These are phyloP conservation scores for Pionites leucogaster DNA, from an alignment of 2,113 vertebrate species.

Conservation along the genomic window DNA sequence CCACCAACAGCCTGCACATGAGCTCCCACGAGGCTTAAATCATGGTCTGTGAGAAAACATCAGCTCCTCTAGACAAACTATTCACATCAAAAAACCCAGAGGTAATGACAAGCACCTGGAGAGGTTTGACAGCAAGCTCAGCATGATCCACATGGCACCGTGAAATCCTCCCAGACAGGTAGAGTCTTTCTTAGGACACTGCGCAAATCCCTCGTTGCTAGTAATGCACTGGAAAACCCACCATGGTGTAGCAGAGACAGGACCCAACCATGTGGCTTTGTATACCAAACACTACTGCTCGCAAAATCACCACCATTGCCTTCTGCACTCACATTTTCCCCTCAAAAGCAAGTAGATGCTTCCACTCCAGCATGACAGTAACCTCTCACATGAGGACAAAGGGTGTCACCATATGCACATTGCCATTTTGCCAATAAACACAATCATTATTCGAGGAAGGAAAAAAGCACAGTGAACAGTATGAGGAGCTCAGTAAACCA, in stretches of 20 bases:
- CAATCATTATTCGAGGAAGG: not conserved
- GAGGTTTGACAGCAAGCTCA: not conserved
- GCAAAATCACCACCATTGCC: not conserved
- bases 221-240: not conserved
- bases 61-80: not conserved
- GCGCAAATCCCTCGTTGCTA: not conserved
- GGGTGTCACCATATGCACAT: not conserved
- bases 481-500: constrained; percentile 11
- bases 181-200: not conserved
- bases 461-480: not conserved
- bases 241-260: not conserved
- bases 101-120: not conserved
- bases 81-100: not conserved
- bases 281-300: not conserved
- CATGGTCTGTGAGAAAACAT: not conserved
- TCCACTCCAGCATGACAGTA: not conserved
- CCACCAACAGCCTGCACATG: not conserved
- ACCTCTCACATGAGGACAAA: not conserved
- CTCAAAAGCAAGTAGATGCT: not conserved
- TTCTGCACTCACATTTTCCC: not conserved
- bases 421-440: not conserved
- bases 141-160: not conserved
- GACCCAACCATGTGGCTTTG: not conserved
- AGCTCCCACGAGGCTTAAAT: constrained; percentile 7
- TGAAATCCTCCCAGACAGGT: not conserved